Percentiles rank a stretch among this genome's conserved stretches.
Evolutionary conservation across 2,113 vertebrate genomes (phyloP).

Genomic region (Atrichornis clamosus): DNA sequence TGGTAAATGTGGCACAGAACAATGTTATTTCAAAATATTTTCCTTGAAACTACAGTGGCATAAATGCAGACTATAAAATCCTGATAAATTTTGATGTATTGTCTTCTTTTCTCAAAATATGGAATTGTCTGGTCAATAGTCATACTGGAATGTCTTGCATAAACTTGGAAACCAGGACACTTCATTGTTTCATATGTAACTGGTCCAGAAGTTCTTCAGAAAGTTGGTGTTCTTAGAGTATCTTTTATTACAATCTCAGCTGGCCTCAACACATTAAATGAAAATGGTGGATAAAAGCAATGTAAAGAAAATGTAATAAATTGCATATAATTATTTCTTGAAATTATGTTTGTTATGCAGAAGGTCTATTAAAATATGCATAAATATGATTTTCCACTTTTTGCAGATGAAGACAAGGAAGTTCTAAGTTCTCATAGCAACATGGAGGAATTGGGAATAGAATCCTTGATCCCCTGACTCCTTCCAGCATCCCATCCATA

Average conservation of each 20-base stretch:
- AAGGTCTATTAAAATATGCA: neutral
- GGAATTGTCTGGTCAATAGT: neutral
- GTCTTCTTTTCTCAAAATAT: neutral
- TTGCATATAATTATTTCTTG: neutral
- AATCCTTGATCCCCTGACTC: neutral
- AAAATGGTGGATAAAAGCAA: neutral
- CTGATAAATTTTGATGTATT: neutral
- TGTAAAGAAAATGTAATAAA: neutral
- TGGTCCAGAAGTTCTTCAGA: neutral
- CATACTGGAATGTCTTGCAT: neutral
- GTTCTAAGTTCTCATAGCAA: neutral
- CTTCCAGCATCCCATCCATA: neutral
- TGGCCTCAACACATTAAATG: neutral
- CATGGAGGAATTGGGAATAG: neutral
- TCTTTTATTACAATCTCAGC: neutral
- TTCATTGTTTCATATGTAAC: neutral
- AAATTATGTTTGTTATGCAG: neutral
- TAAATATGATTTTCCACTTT: neutral
- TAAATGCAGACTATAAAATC: neutral
- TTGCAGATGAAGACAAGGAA: neutral
- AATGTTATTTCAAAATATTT: neutral
- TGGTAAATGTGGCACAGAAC: neutral
- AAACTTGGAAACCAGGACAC: neutral
- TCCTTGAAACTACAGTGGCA: neutral
- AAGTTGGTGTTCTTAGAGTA: neutral